phyloP scores from a whole-genome alignment of 2,113 vertebrate species.

The Hipposideros armiger region DNA sequence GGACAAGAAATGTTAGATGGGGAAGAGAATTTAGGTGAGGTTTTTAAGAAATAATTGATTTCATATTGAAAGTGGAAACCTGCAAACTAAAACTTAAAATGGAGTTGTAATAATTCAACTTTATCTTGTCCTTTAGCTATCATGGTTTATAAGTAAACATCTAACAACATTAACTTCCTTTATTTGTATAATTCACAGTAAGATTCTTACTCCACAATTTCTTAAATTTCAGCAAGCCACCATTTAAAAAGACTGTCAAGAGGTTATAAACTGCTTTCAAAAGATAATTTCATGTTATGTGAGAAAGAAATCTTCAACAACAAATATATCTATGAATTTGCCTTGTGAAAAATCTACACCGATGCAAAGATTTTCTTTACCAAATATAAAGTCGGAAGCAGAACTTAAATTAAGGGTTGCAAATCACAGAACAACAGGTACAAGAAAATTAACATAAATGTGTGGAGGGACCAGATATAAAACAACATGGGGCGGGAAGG shows the following conservation, averaged over 20 bases:
- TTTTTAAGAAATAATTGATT: background rate
- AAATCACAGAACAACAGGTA: background rate
- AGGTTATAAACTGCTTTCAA: background rate
- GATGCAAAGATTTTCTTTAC: slow-evolving; percentile 13
- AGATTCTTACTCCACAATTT: background rate
- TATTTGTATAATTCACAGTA: background rate
- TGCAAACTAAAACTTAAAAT: background rate
- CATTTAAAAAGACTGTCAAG: slow-evolving; percentile 11
- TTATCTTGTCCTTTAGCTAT: background rate
- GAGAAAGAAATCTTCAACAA: slow-evolving; percentile 44
- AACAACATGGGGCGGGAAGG: background rate
- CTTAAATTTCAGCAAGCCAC: background rate
- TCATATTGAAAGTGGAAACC: background rate
- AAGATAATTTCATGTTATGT: background rate
- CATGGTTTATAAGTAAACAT: background rate
- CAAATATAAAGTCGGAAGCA: background rate
- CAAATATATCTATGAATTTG: background rate
- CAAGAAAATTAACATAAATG: background rate
- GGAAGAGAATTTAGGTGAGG: background rate
- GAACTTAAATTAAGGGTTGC: background rate
- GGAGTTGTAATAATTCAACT: background rate
- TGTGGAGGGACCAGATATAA: background rate
- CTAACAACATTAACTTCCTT: background rate
- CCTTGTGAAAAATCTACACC: background rate
- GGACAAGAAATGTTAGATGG: background rate